Base-by-base conservation (phyloP, 2,113 vertebrate species). In the Alexandromys fortis region DNA sequence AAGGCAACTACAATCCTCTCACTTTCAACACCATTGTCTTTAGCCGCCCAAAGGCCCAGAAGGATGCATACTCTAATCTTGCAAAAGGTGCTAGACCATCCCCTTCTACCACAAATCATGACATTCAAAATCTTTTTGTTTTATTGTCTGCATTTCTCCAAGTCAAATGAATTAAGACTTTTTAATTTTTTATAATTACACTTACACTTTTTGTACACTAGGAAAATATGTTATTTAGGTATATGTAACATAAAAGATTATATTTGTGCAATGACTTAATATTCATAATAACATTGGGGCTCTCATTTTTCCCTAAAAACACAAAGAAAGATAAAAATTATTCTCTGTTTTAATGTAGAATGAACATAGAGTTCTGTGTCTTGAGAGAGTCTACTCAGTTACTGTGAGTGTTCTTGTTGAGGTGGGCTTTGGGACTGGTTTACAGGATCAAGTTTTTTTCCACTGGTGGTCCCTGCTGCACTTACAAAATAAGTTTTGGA, bases 131-230 rank as follows among this genome's bases (percentile, higher is more conserved):
- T 61, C 38, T 91, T 75, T 86, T 94, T 72, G 35, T 72, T 93
- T 97, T 68, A 76, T 35, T 47, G 42, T 72, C 45, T 90, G 11
- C n/a, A 65, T 87, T 89, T 95, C 58, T 95, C 33, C 58, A 90
- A 91, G 83, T 58, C 78, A 90, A 73, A 58, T 87, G 19, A 90
- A 65, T 28, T 58, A 82, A 88, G 82, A 77, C 35, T 35, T 47
- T 30, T 26, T 33, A 22, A 19, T 16, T 55, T 81, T 90, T 78
- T 61, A 38, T 42, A 45, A 33, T 55, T 75, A 28, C 17, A 55
- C 6, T 45, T 63, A 47, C 1, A 26, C 30, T 86, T 82, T 89
- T 65, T 42, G 52, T 45, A 65, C 38, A 26, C 85, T 79, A 79
- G 65, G 17, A 22, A 79, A 91, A 5, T 68, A 28, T 5, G 28